Percentiles rank a stretch among this genome's conserved stretches.
These are phyloP conservation scores for Platypus cylindrus DNA, from an alignment of 2,888 invertebrate genomes.

Conservation along the genomic window DNA sequence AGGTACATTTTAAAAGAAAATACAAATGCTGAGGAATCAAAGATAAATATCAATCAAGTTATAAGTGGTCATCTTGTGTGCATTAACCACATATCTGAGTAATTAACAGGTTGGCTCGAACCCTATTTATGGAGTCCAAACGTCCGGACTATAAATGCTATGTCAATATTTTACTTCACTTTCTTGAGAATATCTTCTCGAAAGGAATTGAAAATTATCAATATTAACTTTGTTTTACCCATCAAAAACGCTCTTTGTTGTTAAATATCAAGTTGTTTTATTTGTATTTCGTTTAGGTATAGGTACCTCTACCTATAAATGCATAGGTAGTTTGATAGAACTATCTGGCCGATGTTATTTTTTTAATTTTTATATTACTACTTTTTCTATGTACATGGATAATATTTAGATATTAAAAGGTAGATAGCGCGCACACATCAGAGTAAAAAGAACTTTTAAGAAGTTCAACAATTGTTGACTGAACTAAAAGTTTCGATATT, in stretches of 20 bases:
- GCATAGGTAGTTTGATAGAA: conserved; percentile 6
- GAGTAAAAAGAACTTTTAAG: no score
- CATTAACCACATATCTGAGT: conserved; percentile 34
- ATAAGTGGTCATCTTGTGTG: conserved; percentile 31
- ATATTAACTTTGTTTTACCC: conserved; percentile 33
- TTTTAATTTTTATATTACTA: conserved; percentile 11
- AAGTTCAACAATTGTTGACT: no score
- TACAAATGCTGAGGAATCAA: conserved; percentile 19
- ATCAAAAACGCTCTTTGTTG: conserved; percentile 21
- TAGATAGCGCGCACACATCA: no score
- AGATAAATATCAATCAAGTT: conserved; percentile 31
- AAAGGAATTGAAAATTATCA: conserved; percentile 33
- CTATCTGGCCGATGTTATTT: conserved; percentile 12
- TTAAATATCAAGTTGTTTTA: conserved; percentile 14
- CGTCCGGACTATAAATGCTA: conserved; percentile 36
- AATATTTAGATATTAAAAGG: no score
- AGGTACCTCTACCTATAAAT: no score
- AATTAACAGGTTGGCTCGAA: conserved; percentile 37
- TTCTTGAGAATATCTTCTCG: conserved; percentile 33
- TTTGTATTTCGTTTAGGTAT: no score
- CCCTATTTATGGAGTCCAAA: conserved; percentile 34
- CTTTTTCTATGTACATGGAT: no score
- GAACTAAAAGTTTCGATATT: no score
- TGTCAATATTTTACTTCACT: conserved; percentile 35
- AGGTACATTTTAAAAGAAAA: conserved; percentile 5